Evolutionary conservation across 23 tunicate species (phyloP).

Genomic region (Styela plicata): DNA sequence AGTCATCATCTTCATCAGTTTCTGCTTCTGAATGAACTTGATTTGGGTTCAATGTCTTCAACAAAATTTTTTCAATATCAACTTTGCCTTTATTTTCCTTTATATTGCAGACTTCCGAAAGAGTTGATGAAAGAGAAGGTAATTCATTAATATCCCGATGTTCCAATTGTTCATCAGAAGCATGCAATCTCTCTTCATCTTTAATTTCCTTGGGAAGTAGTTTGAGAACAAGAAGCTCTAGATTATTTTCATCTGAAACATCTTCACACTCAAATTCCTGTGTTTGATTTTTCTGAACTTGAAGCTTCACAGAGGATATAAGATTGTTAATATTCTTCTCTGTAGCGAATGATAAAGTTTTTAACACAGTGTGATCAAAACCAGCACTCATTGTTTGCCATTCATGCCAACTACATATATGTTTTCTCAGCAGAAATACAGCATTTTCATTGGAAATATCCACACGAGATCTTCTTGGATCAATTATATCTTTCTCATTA

Average conservation of each 20-base stretch:
- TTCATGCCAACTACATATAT: conserved; percentile 1
- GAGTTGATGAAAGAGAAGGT: neutral
- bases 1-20: conserved; percentile 6
- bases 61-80: neutral
- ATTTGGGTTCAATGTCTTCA: neutral
- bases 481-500: conserved; percentile 33
- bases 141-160: neutral
- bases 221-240: conserved; percentile 18
- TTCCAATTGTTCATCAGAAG: neutral
- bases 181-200: neutral
- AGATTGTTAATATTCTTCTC: neutral
- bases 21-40: neutral
- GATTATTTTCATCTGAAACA: neutral
- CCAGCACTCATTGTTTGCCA: conserved; percentile 79
- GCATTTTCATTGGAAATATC: conserved; percentile 75
- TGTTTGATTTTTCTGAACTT: neutral
- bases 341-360: neutral
- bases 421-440: conserved; percentile 74
- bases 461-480: conserved; percentile 72
- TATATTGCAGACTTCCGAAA: neutral
- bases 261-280: conserved; percentile 1
- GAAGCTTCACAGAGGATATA: neutral
- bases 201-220: conserved; percentile 10
- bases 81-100: neutral
- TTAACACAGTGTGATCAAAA: conserved; percentile 55